A percentile compares a stretch with the other conserved stretches of the same genome.
Evolutionary conservation across 2,113 vertebrate species (phyloP).

Genomic region (Bolborhynchus lineola): DNA sequence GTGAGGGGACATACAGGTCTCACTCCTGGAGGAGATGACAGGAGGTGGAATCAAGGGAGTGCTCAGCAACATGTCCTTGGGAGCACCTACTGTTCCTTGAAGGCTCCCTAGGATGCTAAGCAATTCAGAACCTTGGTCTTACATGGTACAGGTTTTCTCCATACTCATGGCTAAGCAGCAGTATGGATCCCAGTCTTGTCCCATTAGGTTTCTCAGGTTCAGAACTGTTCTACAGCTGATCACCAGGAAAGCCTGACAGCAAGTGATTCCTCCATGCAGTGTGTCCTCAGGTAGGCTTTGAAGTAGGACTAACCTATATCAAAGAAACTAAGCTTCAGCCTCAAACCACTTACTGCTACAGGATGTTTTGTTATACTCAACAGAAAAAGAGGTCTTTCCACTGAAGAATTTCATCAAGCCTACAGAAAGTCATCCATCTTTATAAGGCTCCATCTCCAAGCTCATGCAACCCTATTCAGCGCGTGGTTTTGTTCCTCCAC

Average conservation of each 20-base stretch:
- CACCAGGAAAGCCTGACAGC: not conserved
- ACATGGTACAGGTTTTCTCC: not conserved
- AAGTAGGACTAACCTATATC: not conserved
- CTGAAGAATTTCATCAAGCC: not conserved
- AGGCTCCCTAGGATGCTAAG: not conserved
- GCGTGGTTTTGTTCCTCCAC: not conserved
- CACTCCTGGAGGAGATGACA: not conserved
- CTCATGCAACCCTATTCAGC: not conserved
- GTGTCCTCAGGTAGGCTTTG: not conserved
- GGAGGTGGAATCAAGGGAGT: fast-evolving
- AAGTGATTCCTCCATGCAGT: not conserved
- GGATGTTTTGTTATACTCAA: not conserved
- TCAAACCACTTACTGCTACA: not conserved
- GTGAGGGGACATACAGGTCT: not conserved
- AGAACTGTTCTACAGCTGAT: not conserved
- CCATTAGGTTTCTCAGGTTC: not conserved
- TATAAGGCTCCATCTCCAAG: not conserved
- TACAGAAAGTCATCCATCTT: not conserved
- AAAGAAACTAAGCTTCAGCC: not conserved
- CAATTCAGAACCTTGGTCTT: not conserved
- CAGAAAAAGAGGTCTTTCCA: not conserved
- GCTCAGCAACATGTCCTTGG: not conserved
- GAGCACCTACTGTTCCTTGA: not conserved
- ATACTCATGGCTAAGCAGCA: not conserved
- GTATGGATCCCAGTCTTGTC: not conserved